phyloP scores from a whole-genome alignment of 2,888 invertebrate species.

The Nipponacmea schrenckii region DNA sequence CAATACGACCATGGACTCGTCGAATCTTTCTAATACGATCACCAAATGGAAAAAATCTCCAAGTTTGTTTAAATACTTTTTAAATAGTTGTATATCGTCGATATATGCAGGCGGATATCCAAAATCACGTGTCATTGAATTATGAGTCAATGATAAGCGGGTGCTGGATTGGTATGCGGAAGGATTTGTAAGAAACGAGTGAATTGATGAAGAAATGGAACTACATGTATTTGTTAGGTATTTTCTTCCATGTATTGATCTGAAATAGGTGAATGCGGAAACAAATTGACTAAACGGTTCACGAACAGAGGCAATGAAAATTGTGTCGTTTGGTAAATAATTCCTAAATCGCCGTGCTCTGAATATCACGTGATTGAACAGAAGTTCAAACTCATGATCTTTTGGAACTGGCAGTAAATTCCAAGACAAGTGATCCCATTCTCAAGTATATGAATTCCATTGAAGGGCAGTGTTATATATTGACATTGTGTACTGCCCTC shows the following conservation, averaged over 20 bases:
- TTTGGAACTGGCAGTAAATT: background rate
- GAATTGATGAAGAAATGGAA: background rate
- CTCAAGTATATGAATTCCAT: no score
- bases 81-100: constrained; percentile 19
- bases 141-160: background rate
- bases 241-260: background rate
- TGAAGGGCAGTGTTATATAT: background rate
- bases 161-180: background rate
- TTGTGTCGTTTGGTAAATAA: background rate
- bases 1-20: constrained; percentile 42
- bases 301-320: background rate
- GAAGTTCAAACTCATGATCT: background rate
- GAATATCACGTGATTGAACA: background rate
- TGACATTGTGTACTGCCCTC: no score
- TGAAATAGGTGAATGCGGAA: background rate
- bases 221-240: background rate
- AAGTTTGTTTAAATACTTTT: constrained; percentile 33
- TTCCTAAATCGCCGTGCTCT: background rate
- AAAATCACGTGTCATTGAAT: constrained; percentile 11
- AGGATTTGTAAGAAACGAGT: background rate
- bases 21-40: constrained; percentile 42
- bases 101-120: constrained; percentile 28
- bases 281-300: background rate
- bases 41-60: constrained; percentile 41
- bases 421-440: background rate